A percentile compares a stretch with the other conserved stretches of the same genome.
These are phyloP conservation scores for Aspidiotus rigidus DNA, from an alignment of 2,888 invertebrate species.

Conservation along the genomic window DNA sequence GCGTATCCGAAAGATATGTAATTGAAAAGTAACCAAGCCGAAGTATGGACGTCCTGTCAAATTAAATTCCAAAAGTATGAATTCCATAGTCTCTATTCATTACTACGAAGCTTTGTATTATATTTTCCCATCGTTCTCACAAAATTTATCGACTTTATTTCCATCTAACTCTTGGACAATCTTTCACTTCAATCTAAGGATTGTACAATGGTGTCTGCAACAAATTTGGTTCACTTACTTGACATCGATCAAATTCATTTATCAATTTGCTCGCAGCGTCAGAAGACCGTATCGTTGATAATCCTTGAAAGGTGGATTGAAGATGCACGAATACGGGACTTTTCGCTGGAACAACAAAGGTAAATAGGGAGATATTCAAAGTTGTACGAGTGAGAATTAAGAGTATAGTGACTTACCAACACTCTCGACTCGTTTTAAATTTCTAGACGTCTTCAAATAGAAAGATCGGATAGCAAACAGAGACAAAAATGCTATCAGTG, in stretches of 20 bases:
- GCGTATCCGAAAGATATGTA: slow-evolving; percentile 26
- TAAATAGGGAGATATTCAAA: neutral
- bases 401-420: slow-evolving; percentile 48
- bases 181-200: neutral
- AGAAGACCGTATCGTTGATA: slow-evolving; percentile 70
- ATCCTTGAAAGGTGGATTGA: slow-evolving; percentile 65
- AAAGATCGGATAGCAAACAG: slow-evolving; percentile 55
- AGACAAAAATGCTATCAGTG: slow-evolving; percentile 50
- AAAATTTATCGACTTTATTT: too few relatives aligned
- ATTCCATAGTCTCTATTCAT: too few relatives aligned
- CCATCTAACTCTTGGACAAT: neutral
- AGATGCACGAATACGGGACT: slow-evolving; percentile 76
- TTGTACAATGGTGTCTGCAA: too few relatives aligned
- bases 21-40: slow-evolving; percentile 34
- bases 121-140: too few relatives aligned
- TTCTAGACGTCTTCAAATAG: slow-evolving; percentile 59
- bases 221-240: neutral
- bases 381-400: neutral
- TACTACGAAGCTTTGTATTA: too few relatives aligned
- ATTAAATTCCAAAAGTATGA: neutral
- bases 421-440: slow-evolving; percentile 58
- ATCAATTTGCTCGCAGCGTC: slow-evolving; percentile 56
- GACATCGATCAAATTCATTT: slow-evolving; percentile 42
- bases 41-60: slow-evolving; percentile 34
- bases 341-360: slow-evolving; percentile 51